Percentiles rank a stretch among this genome's conserved stretches.
These are phyloP conservation scores for Lasiurus cinereus DNA, from an alignment of 2,113 vertebrate genomes.

Conservation along the genomic window DNA sequence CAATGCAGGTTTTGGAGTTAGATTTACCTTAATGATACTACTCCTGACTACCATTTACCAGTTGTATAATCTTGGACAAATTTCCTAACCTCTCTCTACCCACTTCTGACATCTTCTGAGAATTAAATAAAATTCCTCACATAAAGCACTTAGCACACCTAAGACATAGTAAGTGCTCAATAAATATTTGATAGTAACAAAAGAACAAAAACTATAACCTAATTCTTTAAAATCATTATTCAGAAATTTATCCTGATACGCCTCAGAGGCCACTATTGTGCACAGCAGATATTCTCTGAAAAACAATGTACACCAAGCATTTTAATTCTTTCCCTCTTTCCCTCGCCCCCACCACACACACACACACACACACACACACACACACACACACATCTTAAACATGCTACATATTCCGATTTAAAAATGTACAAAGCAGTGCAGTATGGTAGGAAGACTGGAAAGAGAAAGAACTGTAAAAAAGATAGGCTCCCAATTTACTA, in stretches of 20 bases:
- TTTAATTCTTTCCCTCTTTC: not conserved
- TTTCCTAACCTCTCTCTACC: not conserved
- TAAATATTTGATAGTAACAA: constrained; percentile 11
- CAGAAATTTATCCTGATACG: constrained; percentile 2
- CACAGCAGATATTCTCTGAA: not conserved
- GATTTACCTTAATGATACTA: constrained; percentile 7
- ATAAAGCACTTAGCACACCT: constrained; percentile 3
- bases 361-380: not conserved
- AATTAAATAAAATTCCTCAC: constrained; percentile 46
- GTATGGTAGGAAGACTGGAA: not conserved
- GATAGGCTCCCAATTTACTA: not conserved
- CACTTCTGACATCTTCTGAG: not conserved
- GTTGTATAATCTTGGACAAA: not conserved
- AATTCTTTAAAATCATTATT: constrained; percentile 56
- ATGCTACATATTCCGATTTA: not conserved
- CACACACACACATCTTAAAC: not conserved
- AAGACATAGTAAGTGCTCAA: not conserved
- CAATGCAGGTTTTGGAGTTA: not conserved
- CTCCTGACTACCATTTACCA: not conserved
- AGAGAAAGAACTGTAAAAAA: not conserved
- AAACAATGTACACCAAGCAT: not conserved
- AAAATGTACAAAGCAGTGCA: not conserved
- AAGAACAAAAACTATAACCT: constrained; percentile 10
- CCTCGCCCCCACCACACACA: not conserved
- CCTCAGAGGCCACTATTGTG: not conserved